Conservation (phyloP, 2,797 vertebrate genomes). For the Bradypodion pumilum region DNA sequence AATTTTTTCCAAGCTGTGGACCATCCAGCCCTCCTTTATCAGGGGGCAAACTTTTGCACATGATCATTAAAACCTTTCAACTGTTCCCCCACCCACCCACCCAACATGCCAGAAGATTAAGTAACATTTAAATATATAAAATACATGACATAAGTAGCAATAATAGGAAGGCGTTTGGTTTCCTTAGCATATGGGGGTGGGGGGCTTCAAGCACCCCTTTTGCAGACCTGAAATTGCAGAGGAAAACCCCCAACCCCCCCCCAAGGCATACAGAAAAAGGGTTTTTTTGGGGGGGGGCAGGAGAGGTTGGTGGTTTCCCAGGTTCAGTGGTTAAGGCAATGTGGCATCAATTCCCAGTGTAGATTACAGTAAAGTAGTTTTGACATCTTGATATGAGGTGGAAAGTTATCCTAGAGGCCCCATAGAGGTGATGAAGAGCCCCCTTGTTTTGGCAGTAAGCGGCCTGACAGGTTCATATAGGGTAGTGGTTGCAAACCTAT, state of each 20-base stretch:
- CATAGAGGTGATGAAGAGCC: too few relatives aligned
- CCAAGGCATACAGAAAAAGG: neutral
- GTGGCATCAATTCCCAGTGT: neutral
- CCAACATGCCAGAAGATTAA: neutral
- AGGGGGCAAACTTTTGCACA: neutral
- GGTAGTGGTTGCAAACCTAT: too few relatives aligned
- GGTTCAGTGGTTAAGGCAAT: slow-evolving; percentile 5
- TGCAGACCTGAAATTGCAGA: neutral
- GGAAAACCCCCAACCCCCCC: neutral
- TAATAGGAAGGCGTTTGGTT: neutral
- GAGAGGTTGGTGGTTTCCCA: neutral
- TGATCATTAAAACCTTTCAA: neutral
- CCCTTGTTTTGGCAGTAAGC: neutral
- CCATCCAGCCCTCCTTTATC: too few relatives aligned
- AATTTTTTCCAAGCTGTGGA: too few relatives aligned
- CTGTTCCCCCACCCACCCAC: too few relatives aligned
- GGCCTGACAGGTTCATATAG: fast-evolving
- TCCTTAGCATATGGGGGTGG: neutral
- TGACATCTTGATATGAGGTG: neutral
- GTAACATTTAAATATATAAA: slow-evolving; percentile 32
- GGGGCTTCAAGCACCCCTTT: neutral
- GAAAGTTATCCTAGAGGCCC: neutral
- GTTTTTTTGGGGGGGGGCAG: too few relatives aligned
- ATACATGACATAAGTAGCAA: neutral
- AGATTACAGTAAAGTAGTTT: neutral